Evolutionary conservation across 2,113 vertebrate species (phyloP), one percentile per base, ranked within the genome.

Genomic region (Ochotona curzoniae): DNA sequence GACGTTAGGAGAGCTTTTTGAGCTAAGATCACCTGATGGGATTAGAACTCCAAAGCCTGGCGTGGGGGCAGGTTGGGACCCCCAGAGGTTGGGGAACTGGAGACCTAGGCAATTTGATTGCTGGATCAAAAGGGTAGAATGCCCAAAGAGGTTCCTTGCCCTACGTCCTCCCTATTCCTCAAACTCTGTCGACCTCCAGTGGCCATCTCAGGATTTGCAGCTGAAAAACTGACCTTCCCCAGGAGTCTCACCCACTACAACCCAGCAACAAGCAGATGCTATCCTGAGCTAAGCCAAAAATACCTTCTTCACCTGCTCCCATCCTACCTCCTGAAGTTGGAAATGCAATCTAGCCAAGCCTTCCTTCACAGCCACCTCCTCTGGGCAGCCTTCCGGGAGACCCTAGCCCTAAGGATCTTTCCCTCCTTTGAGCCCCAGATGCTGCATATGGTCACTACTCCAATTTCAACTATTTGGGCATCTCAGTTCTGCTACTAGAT

Each of bases 131-230:
- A 51, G 28, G 9, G 9, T 78, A 76, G 30, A 51, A 11, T 90
- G 26, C 44, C 13, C 60, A 80, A 84, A 8, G 14, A 87, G 14
- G n/a, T 85, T 44, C 28, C 21, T 20, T 6, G 0, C 61, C 32
- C 23, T 2, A 7, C 35, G 28, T 51, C 28, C 25, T 94, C 79
- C 21, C 35, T 93, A 95, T 96, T 95, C n/a, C 63, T 90, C 76
- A 83, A 96, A 76, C 95, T 97, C 95, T 97, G 95, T 96, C 89
- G 89, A 64, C 94, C 94, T 63, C 96, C 21, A 93, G 86, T 95
- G 94, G 86, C 66, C 30, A 93, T 1, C 6, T 67, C 14, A 26
- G 47, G 82, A 89, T 79, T 76, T 90, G 63, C 95, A 93, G 0
- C 7, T 64, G 35, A 49, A 51, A 69, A 69, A 54, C 63, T 44